Base-by-base conservation (phyloP, 2,888 invertebrate genomes). In the Nomada fabriciana region DNA sequence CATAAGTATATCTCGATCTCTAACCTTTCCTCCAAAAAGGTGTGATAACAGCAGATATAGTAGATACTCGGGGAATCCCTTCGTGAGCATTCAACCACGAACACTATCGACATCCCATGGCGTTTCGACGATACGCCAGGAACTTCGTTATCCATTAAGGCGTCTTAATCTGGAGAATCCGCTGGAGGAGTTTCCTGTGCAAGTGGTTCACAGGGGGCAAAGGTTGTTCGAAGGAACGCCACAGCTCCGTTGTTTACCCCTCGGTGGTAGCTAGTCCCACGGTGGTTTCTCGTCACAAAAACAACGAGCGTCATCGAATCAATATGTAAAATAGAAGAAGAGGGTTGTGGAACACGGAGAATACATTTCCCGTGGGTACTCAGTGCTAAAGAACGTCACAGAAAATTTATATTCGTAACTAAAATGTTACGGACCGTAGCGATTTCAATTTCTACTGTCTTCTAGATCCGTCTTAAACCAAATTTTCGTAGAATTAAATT, bases 171-270 rank as follows among this genome's bases (percentile, higher is more conserved):
- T 68, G 67, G 70, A 43, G 36, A 68, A n/a, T 29, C 53, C 50
- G 25, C 0, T 57, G 50, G 15, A 47, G 36, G 20, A 53, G 60
- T 55, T 67, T 55, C 36, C 42, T 18, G 73, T 15, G 71, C 65
- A 53, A 65, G 57, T 52, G 43, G 61, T 61, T 61, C 64, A 53
- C 60, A 60, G 60, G 23, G 23, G 53, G 59, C 50, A 42, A 57
- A 64, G 59, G 59, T 71, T 53, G 57, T 50, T 59, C 70, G 55
- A 53, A 52, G 71, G 69, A 69, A 50, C 23, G 65, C 25, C 36
- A 20, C 11, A 11, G 25, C 25, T 36, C 61, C 74, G 86, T 87
- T 89, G 82, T 83, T 89, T 89, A 86, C 86, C 88, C 82, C 64
- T 57, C 42, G 57, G 64, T 69, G 60, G 64, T 71, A 77, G 77